Evolutionary conservation across 2,888 invertebrate genomes (phyloP).

Genomic region (Pseudococcus viburni): DNA sequence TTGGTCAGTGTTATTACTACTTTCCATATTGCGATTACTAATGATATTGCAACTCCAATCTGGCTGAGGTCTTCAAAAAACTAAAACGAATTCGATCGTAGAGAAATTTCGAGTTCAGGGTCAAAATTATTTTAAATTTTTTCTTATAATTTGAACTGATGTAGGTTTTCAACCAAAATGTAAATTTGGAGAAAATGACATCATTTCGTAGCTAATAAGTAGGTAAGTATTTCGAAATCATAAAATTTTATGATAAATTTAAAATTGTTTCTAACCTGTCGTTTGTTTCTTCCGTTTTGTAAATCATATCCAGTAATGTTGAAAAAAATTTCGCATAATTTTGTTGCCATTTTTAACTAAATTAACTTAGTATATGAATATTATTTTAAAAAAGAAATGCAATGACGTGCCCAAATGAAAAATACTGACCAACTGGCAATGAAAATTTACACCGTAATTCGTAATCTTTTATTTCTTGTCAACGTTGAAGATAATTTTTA

Average conservation of each 20-base stretch:
- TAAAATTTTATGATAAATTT: not conserved
- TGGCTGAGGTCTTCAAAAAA: not conserved
- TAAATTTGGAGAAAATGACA: not conserved
- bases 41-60: not conserved
- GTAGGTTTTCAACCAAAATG: not conserved
- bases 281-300: not conserved
- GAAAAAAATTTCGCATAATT: not conserved
- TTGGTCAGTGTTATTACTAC: not conserved
- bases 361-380: not conserved
- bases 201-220: not conserved
- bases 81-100: not conserved
- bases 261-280: not conserved
- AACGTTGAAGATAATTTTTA: slow-evolving; percentile 9
- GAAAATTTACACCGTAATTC: not conserved
- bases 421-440: not conserved
- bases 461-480: not conserved
- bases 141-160: not conserved
- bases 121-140: not conserved
- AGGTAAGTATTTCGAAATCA: not conserved
- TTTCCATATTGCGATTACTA: slow-evolving; percentile 17
- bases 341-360: slow-evolving; percentile 19
- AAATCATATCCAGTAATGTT: slow-evolving; percentile 12
- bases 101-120: not conserved
- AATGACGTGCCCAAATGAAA: not conserved
- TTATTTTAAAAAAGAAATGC: not conserved